Base-by-base conservation (phyloP, 2,888 invertebrate genomes). In the Athalia circularis region DNA sequence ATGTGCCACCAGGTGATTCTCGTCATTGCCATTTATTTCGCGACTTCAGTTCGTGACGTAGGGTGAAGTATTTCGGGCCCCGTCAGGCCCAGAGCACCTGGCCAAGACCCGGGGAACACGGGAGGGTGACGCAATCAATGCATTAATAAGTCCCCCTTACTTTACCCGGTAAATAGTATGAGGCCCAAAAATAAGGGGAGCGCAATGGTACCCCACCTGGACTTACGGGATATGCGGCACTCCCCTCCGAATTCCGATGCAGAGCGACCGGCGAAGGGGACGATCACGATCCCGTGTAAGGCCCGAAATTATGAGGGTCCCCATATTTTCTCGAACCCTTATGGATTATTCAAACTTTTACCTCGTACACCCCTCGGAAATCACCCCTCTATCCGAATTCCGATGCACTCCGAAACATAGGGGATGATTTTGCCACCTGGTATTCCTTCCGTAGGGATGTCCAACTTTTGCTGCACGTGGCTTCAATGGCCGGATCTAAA, bases 261-360 rank as follows among this genome's bases (percentile, higher is more conserved):
- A 75, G 5, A 15, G 11, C 13, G 6, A 43, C 7, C 9, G 29
- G 5, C 6, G 57, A 59, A 8, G 9, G 52, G 68, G 13, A 59
- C 72, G 29, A 29, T 45, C 72, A 15, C 47, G 43, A 29, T 45
- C 47, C 43, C 29, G 13, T 76, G 64, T 79, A 65, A 68, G 68
- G 13, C 48, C 77, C 80, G 68, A 81, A 82, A 81, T 81, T 81
- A 75, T 50, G 47, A 43, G 75, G 62, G 29, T 50, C 29, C 45
- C 78, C 79, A 81, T 81, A 81, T 81, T 79, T 78, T 78, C 79
- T 79, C 52, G 59, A 54, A 61, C 83, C 84, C 84, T 84, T 84
- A 83, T 85, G 85, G 75, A 75, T 85, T 86, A 86, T 87, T 87
- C 86, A 86, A 86, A 87, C 84, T 48, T 52, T 50, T 47, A 47